Conservation (phyloP, 2,797 vertebrate species). For the Gymnothorax javanicus region DNA sequence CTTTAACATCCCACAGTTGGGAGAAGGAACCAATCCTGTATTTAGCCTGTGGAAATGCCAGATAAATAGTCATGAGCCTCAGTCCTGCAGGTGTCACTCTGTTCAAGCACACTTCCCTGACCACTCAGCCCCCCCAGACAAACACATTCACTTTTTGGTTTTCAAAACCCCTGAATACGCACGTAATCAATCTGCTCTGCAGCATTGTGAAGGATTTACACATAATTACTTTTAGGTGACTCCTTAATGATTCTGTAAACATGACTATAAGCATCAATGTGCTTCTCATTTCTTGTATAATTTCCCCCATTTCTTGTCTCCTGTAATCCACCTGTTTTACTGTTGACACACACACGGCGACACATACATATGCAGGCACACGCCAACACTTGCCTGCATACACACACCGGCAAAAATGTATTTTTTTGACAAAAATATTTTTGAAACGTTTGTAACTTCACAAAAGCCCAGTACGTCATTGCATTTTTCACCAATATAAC, state of each 20-base stretch:
- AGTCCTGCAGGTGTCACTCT: slow-evolving; percentile 28
- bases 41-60: background rate
- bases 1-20: background rate
- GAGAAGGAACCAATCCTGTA: background rate
- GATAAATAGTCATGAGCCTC: slow-evolving; percentile 1
- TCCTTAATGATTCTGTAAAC: slow-evolving; percentile 1
- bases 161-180: slow-evolving; percentile 10
- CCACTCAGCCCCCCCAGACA: background rate
- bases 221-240: slow-evolving; percentile 22
- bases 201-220: background rate
- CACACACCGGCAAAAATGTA: background rate
- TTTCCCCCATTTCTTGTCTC: background rate
- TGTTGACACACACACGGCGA: background rate
- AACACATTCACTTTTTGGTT: slow-evolving; percentile 7
- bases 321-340: background rate
- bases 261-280: background rate
- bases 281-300: slow-evolving; percentile 2
- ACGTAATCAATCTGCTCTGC: slow-evolving; percentile 15
- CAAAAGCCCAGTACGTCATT: too few species aligned
- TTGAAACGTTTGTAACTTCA: too few species aligned
- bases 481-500: too few species aligned
- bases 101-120: background rate
- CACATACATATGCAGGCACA: background rate
- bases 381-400: background rate
- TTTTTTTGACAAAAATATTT: too few species aligned